A percentile compares a stretch with the other conserved stretches of the same genome.
Evolutionary conservation across 2,797 vertebrate genomes (phyloP).

Genomic region (Paratrypauchen microcephalus): DNA sequence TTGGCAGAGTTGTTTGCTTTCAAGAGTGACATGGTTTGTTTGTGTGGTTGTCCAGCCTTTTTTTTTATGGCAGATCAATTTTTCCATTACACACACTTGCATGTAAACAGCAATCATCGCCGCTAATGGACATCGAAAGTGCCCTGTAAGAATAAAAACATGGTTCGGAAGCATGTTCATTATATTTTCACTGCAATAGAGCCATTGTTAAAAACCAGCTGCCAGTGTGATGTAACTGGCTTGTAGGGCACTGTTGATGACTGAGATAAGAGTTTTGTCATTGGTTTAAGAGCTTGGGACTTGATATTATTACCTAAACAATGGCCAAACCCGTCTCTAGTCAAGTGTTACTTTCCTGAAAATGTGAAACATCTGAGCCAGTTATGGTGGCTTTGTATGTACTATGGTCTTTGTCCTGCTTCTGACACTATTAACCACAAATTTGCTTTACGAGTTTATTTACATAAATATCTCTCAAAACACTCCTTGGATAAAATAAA

Average conservation of each 20-base stretch:
- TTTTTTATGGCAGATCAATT: slow-evolving; percentile 13
- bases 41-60: slow-evolving; percentile 14
- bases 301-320: too few relatives aligned
- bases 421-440: too few relatives aligned
- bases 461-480: too few relatives aligned
- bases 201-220: not conserved
- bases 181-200: not conserved
- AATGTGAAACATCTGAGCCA: too few relatives aligned
- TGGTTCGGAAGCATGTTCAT: not conserved
- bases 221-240: not conserved
- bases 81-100: slow-evolving; percentile 24
- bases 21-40: slow-evolving; percentile 3
- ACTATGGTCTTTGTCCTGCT: too few relatives aligned
- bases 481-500: too few relatives aligned
- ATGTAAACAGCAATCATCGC: slow-evolving; percentile 6
- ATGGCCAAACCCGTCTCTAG: too few relatives aligned
- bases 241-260: not conserved
- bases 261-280: not conserved
- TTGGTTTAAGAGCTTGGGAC: not conserved
- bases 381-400: too few relatives aligned
- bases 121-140: slow-evolving; percentile 27
- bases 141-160: slow-evolving; percentile 17
- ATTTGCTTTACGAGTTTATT: too few relatives aligned
- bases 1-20: slow-evolving; percentile 26
- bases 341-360: too few relatives aligned